Base-by-base conservation (phyloP, 2,888 invertebrate species). In the Eupithecia tripunctaria region DNA sequence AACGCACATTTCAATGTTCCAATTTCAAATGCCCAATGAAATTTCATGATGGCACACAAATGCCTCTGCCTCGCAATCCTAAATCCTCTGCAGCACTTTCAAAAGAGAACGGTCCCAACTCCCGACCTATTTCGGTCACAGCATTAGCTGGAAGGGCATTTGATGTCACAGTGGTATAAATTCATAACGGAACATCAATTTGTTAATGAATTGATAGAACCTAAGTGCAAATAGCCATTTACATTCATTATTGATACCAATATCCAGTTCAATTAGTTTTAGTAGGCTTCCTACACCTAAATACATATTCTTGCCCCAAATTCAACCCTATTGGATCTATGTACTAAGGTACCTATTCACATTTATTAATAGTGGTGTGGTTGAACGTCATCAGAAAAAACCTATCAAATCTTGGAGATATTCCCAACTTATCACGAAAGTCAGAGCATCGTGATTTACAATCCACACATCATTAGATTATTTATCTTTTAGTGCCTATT, bases 1-100 rank as follows among this genome's bases (percentile, higher is more conserved):
- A 51, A 51, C 27, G 25, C 14, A 56, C 25, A 78, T 74, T 78
- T 78, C 72, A 78, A 78, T 68, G 68, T 78, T 77, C 79, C 72
- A 59, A 70, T 67, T 41, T 38, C 29, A 67, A 73, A 73, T 72
- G 65, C 43, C 65, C 43, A 65, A 27, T 66, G 66, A 64, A 72
- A 72, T 67, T 72, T 65, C 62, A 67, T 38, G 73, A 70, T 67
- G 67, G 67, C 66, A 51, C 68, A 59, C 64, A 72, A 68, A 63
- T 70, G 67, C 70, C 62, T 63, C 67, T 67, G 67, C 67, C 56
- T 67, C 67, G 29, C 66, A 70, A 69, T 73, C 27, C 67, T 66
- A 70, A 73, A 70, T 67, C 70, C 70, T 36, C 63, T 43, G 66
- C 69, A 63, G 66, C 62, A 72, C 63, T 73, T 66, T 25, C 43